Percentiles rank a stretch among this genome's conserved stretches.
phyloP scores from a whole-genome alignment of 2,888 invertebrate genomes.

The Drosophila pegasa region DNA sequence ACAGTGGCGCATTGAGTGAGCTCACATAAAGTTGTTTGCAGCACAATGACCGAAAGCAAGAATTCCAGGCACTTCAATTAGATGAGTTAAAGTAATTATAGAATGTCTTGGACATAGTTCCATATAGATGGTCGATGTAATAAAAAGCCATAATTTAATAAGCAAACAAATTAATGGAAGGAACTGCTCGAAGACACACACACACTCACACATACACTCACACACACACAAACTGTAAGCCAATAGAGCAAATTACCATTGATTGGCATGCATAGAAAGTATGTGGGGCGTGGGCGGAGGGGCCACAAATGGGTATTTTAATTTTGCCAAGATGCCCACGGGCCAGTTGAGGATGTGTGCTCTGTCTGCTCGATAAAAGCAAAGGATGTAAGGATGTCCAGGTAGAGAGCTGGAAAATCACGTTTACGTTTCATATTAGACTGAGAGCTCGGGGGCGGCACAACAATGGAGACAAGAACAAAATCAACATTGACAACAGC shows the following conservation, averaged over 20 bases:
- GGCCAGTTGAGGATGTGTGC: constrained; percentile 10
- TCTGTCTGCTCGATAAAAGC: constrained; percentile 24
- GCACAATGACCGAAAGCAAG: constrained; percentile 4
- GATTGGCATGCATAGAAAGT: constrained; percentile 51
- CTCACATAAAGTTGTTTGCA: not conserved
- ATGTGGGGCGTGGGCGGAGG: not conserved
- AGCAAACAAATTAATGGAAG: constrained; percentile 63
- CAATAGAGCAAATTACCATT: constrained; percentile 31
- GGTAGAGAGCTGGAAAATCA: constrained; percentile 63
- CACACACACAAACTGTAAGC: constrained; percentile 8
- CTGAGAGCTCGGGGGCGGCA: constrained; percentile 8
- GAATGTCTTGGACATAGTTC: constrained; percentile 25
- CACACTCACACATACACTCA: too few species aligned
- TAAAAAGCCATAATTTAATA: constrained; percentile 67
- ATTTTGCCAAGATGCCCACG: constrained; percentile 57
- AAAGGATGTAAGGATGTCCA: constrained; percentile 28
- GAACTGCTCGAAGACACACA: not conserved
- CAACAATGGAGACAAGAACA: constrained; percentile 22
- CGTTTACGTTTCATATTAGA: constrained; percentile 67
- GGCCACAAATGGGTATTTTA: constrained; percentile 42
- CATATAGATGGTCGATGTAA: constrained; percentile 36
- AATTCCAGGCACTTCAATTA: constrained; percentile 45
- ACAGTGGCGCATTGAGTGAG: not conserved
- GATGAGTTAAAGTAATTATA: constrained; percentile 54
- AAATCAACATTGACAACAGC: constrained; percentile 21